Conservation (phyloP, 2,888 invertebrate species). For the Poecilobothrus nobilitatus region DNA sequence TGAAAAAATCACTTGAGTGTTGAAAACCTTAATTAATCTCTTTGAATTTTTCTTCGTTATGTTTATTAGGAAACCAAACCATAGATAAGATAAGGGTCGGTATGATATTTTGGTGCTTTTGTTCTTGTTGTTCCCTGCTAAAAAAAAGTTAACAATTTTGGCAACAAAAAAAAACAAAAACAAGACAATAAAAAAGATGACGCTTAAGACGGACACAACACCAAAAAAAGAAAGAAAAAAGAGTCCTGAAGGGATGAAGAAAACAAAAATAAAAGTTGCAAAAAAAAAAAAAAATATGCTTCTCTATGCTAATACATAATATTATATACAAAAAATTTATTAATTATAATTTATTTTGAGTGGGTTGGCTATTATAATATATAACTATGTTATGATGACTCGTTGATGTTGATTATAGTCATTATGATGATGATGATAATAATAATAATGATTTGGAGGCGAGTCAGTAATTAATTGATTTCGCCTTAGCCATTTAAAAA, state of each 20-base stretch:
- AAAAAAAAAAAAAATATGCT: too few species aligned
- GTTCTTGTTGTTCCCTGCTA: too few species aligned
- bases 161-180: not conserved
- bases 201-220: not conserved
- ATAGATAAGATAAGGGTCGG: too few species aligned
- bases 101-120: too few species aligned
- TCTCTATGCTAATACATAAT: too few species aligned
- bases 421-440: not conserved
- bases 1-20: not conserved
- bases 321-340: too few species aligned
- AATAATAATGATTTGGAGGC: not conserved
- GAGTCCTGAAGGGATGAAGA: too few species aligned
- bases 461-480: conserved; percentile 5
- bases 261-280: too few species aligned
- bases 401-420: not conserved
- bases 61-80: not conserved
- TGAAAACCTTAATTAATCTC: conserved; percentile 6
- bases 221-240: not conserved
- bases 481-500: not conserved
- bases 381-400: too few species aligned
- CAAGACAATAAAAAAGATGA: not conserved
- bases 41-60: not conserved
- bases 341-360: too few species aligned
- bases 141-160: not conserved
- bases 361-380: too few species aligned